Conservation (phyloP, 30 jellyfish, hydroid and myxozoan species). For the Phacellophora camtschatica region DNA sequence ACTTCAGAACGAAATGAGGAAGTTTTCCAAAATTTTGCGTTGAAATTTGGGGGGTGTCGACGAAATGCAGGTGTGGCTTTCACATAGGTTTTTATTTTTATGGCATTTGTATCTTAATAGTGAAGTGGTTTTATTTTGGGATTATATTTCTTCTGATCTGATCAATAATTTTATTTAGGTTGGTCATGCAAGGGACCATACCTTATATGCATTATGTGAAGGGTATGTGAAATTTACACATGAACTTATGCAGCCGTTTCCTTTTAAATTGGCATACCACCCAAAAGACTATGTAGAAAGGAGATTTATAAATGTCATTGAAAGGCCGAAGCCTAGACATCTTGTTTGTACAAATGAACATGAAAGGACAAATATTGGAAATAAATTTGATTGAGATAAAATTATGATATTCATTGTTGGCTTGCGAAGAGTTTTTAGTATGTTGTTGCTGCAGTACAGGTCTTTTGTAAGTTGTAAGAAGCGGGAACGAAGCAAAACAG, state of each 20-base stretch:
- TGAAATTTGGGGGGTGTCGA: too few species aligned
- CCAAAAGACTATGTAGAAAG: conserved; percentile 75
- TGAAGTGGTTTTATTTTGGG: too few species aligned
- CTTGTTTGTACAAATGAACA: conserved; percentile 68
- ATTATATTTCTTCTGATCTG: too few species aligned
- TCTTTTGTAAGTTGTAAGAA: too few species aligned
- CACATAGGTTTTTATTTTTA: too few species aligned
- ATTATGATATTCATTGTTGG: background rate
- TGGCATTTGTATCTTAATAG: too few species aligned
- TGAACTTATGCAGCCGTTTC: conserved; percentile 67
- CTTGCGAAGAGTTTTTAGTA: background rate
- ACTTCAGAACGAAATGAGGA: too few species aligned
- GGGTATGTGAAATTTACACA: conserved; percentile 77
- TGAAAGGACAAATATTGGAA: background rate
- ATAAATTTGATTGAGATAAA: background rate
- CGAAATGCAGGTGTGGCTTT: too few species aligned
- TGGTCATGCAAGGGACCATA: conserved; percentile 86
- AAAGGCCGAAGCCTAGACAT: conserved; percentile 72
- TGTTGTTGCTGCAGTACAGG: too few species aligned
- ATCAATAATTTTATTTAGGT: too few species aligned
- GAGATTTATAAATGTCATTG: conserved; percentile 71
- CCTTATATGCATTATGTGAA: conserved; percentile 82
- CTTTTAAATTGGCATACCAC: conserved; percentile 28
- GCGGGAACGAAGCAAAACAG: too few species aligned
- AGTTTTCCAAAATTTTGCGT: too few species aligned